A percentile compares a stretch with the other conserved stretches of the same genome.
These are phyloP conservation scores for Chaetodon trifascialis DNA, from an alignment of 2,113 vertebrate species.

Conservation along the genomic window DNA sequence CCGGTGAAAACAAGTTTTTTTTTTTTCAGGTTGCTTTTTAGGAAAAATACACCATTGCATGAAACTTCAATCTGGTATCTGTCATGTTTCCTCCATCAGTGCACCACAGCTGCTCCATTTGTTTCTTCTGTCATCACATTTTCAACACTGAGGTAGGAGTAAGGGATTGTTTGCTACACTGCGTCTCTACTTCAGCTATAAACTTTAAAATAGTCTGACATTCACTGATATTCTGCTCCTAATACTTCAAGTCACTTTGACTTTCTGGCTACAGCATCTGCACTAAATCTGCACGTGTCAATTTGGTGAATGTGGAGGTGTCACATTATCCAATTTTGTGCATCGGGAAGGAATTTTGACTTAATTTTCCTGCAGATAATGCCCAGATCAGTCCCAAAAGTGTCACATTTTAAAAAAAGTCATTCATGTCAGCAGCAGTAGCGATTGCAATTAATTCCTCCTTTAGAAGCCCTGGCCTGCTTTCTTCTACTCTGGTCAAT, in stretches of 20 bases:
- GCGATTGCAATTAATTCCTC: conserved; percentile 56
- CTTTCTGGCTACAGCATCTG: conserved; percentile 30
- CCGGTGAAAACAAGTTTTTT: not conserved
- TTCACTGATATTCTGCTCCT: not conserved
- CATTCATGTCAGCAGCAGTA: conserved; percentile 34
- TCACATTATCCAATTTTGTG: conserved; percentile 46
- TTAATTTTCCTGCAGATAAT: conserved; percentile 53
- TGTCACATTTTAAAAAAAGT: conserved; percentile 61
- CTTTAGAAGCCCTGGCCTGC: conserved; percentile 31
- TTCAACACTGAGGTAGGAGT: not conserved
- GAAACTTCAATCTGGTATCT: not conserved
- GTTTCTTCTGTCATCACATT: not conserved
- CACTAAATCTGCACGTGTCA: conserved; percentile 39
- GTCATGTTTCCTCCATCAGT: not conserved
- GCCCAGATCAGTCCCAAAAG: conserved; percentile 60
- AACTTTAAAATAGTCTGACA: conserved; percentile 24
- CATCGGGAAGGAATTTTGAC: not conserved
- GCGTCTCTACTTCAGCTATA: conserved; percentile 3
- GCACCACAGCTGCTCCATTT: not conserved
- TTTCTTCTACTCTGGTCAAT: conserved; percentile 37
- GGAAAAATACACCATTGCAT: no score
- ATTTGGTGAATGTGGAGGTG: conserved; percentile 48
- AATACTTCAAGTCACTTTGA: conserved; percentile 40
- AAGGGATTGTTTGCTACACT: not conserved
- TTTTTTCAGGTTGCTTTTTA: no score